A percentile compares a stretch with the other conserved stretches of the same genome.
These are phyloP conservation scores for Sebastolobus altivelis DNA, from an alignment of 2,797 vertebrate species.

Conservation along the genomic window DNA sequence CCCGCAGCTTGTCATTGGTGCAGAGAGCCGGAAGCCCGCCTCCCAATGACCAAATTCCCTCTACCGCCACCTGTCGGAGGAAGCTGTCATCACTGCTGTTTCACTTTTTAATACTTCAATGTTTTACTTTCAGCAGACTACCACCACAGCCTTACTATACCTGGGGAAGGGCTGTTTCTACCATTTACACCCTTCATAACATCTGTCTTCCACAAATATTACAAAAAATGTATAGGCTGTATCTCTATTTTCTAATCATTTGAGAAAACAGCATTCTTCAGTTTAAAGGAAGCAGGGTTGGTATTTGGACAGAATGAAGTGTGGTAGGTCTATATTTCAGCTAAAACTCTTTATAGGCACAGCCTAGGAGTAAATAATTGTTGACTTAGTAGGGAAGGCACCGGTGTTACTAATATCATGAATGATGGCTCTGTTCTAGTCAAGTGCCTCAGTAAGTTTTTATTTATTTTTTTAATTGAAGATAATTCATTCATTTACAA, in stretches of 20 bases:
- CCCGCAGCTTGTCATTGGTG: slow-evolving; percentile 60
- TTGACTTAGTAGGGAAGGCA: not conserved
- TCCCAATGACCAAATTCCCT: not conserved
- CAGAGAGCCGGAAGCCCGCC: slow-evolving; percentile 33
- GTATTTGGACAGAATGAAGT: not conserved
- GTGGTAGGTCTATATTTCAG: not conserved
- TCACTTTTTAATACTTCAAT: not conserved
- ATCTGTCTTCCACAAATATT: not conserved
- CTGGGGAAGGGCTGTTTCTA: not conserved
- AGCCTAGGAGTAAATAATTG: too few species aligned
- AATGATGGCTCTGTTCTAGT: not conserved
- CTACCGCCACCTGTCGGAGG: slow-evolving; percentile 38
- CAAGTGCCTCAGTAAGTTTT: not conserved
- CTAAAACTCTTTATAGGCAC: not conserved
- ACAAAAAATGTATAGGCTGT: not conserved
- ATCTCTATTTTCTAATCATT: not conserved
- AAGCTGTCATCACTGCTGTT: not conserved
- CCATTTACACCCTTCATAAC: not conserved
- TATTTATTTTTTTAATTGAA: too few species aligned
- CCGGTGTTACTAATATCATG: too few species aligned
- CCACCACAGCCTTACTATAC: not conserved
- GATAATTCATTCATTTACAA: too few species aligned
- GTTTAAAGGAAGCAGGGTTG: not conserved
- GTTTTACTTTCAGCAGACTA: not conserved
- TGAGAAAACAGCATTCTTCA: not conserved